Evolutionary conservation across 2,113 vertebrate genomes (phyloP).

Genomic region (Poeciliopsis prolifica): DNA sequence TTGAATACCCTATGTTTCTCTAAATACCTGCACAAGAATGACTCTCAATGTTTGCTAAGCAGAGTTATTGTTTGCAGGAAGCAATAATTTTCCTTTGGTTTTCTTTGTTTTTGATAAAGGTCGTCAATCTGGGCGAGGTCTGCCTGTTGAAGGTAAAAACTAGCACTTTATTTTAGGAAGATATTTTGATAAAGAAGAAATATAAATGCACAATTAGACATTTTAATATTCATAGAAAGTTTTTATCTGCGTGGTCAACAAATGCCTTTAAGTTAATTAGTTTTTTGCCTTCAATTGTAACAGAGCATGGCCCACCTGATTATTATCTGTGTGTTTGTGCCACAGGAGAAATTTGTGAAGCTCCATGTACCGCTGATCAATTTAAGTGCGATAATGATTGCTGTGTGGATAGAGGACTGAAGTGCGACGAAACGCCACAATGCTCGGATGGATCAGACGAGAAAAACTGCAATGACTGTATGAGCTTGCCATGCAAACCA

Average conservation of each 20-base stretch:
- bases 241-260: background rate
- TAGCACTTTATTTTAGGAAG: background rate
- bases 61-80: background rate
- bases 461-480: conserved; percentile 74
- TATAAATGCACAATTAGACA: background rate
- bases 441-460: conserved; percentile 90
- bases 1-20: too few species aligned
- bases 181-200: background rate
- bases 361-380: conserved; percentile 73
- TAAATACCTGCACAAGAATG: background rate
- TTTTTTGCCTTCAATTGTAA: background rate
- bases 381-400: conserved; percentile 89
- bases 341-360: conserved; percentile 75
- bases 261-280: background rate
- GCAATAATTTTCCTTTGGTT: background rate
- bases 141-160: conserved; percentile 13
- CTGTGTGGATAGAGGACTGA: conserved; percentile 87
- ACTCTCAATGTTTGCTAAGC: background rate
- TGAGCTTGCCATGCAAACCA: conserved; percentile 31
- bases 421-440: conserved; percentile 85
- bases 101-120: conserved; percentile 16
- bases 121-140: conserved; percentile 5
- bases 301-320: background rate
- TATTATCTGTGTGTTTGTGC: conserved; percentile 37
- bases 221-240: background rate